These are phyloP conservation scores for Leucoraja erinaceus DNA, from an alignment of 2,113 vertebrate species.

Conservation along the genomic window DNA sequence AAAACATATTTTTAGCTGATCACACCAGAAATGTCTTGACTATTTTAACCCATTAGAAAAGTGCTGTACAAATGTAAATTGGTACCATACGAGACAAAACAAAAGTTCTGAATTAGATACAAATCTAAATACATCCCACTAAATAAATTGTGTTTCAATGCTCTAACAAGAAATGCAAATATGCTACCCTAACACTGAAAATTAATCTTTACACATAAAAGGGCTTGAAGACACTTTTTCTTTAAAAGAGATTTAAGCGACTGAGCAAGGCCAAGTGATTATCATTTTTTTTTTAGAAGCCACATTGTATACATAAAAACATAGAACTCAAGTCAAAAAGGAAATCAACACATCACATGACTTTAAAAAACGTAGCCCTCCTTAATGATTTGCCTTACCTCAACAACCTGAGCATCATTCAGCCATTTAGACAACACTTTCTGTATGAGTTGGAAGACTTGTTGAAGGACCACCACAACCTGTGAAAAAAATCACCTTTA, in stretches of 20 bases:
- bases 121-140: not conserved
- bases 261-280: not conserved
- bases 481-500: slow-evolving; percentile 45
- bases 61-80: not conserved
- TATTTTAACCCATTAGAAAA: not conserved
- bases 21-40: not conserved
- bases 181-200: no score
- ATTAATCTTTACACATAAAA: not conserved
- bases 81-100: not conserved
- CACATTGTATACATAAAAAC: not conserved
- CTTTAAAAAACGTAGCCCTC: not conserved
- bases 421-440: slow-evolving; percentile 96
- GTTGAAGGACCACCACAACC: slow-evolving; percentile 96
- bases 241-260: not conserved
- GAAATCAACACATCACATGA: not conserved
- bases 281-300: not conserved
- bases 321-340: not conserved
- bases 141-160: not conserved
- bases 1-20: not conserved
- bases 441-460: slow-evolving; percentile 97
- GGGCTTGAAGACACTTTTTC: not conserved
- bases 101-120: not conserved
- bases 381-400: slow-evolving; percentile 63
- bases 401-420: slow-evolving; percentile 95
- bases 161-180: not conserved